Conservation (phyloP, 2,797 vertebrate genomes). For the Pagetopsis macropterus region DNA sequence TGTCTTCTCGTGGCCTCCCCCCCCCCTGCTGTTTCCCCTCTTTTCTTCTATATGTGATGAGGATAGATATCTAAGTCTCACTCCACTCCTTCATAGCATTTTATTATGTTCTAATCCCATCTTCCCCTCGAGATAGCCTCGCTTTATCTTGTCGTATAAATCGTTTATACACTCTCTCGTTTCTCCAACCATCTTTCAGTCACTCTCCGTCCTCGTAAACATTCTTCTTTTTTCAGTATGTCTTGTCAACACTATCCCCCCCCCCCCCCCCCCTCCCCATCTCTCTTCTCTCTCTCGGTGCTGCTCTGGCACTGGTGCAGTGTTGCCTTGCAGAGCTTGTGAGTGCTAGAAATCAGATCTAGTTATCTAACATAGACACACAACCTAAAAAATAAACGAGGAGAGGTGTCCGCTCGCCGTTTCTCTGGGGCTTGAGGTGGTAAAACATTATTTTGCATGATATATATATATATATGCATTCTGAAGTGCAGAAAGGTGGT, state of each 20-base stretch:
- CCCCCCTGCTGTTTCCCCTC: constrained; percentile 27
- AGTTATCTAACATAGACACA: constrained; percentile 73
- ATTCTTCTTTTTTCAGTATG: constrained; percentile 52
- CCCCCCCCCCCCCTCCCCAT: not conserved
- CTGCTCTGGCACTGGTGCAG: constrained; percentile 73
- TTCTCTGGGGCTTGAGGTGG: constrained; percentile 45
- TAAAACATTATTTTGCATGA: constrained; percentile 35
- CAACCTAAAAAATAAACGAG: constrained; percentile 35
- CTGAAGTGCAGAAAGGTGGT: constrained; percentile 42
- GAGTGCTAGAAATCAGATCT: constrained; percentile 71
- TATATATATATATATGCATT: constrained; percentile 19
- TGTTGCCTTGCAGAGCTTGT: constrained; percentile 72
- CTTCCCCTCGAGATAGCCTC: constrained; percentile 54
- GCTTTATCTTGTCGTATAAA: constrained; percentile 57
- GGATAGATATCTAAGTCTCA: constrained; percentile 60
- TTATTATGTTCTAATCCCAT: constrained; percentile 72
- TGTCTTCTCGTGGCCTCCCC: constrained; percentile 32
- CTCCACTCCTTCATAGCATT: constrained; percentile 60
- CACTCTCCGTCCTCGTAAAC: constrained; percentile 51
- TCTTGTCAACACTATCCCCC: constrained; percentile 59
- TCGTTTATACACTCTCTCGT: constrained; percentile 40
- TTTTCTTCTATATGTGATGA: constrained; percentile 43
- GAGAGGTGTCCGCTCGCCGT: constrained; percentile 49
- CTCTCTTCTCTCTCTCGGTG: constrained; percentile 41
- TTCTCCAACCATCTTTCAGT: constrained; percentile 49